Base-by-base conservation (phyloP, 35 echinoderm and acorn worm species). In the Patiria miniata region DNA sequence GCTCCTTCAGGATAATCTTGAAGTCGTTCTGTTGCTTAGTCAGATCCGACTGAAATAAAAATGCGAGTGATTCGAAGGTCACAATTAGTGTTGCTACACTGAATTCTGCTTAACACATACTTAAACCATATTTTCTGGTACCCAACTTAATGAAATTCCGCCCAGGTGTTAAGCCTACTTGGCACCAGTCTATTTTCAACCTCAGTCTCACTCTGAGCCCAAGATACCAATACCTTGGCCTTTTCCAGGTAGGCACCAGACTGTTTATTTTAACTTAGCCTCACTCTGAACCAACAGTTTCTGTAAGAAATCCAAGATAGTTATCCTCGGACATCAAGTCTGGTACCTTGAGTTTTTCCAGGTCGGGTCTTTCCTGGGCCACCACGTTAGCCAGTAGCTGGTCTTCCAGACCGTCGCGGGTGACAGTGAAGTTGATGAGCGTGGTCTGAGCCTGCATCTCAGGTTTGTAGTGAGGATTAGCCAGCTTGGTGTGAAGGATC, bases 361-460 rank as follows among this genome's bases (percentile, higher is more conserved):
- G 86, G 86, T 98, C 95, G 54, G 95, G 95, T 78, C 95, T 82
- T 84, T 98, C 95, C 42, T 98, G 92, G 1, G 95, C 95, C 40
- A 98, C 95, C 32, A 98, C 95, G 69, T 91, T 91, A 29, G 95
- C 95, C 86, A 98, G 86, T 17, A 98, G 86, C 89, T 98, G 95
- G 44, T 98, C 95, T 78, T 98, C 95, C 42, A 98, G 58, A 68
- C 95, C 95, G 60, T 98, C 95, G 65, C 92, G 83, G 73, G 95
- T 98, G 9, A 98, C 95, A 83, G 95, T 98, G 92, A 98, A 98
- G 86, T 98, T 98, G 86, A 98, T 94, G 44, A 98, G 89, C 16
- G 95, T 98, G 30, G 95, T 98, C 84, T 98, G 95, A 59, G 95
- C 95, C 89, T 98, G 95, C 95, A 98, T 98, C 77, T 98, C 95